Conservation (phyloP, 2,113 vertebrate genomes). For the Gnathonemus longibarbis region DNA sequence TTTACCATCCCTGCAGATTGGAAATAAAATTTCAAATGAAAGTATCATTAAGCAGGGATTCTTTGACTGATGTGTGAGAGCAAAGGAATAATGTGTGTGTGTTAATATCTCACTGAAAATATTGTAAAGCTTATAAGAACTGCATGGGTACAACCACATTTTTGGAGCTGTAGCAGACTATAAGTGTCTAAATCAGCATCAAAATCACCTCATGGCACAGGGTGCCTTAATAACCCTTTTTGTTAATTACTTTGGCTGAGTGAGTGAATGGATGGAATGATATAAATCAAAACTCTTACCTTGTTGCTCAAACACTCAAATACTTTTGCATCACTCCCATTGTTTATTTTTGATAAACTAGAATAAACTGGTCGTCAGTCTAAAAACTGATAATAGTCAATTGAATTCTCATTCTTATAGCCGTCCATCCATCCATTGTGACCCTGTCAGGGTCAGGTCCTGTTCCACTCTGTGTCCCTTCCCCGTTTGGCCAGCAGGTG, state of each 20-base stretch:
- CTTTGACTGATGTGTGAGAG: neutral
- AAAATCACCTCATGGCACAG: neutral
- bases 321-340: neutral
- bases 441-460: too few species aligned
- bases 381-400: neutral
- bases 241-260: neutral
- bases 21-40: neutral
- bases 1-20: neutral
- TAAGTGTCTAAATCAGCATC: neutral
- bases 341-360: neutral
- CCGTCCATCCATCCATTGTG: too few species aligned
- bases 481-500: too few species aligned
- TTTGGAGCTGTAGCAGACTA: neutral
- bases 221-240: neutral
- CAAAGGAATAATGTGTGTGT: neutral
- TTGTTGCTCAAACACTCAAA: neutral
- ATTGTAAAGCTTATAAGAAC: neutral
- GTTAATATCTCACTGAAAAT: neutral
- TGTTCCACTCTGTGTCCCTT: too few species aligned
- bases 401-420: neutral
- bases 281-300: neutral
- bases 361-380: neutral
- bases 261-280: neutral
- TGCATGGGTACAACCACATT: neutral
- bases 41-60: neutral